phyloP scores from a whole-genome alignment of 2,888 invertebrate genomes.

The Heterodera filipjevi region DNA sequence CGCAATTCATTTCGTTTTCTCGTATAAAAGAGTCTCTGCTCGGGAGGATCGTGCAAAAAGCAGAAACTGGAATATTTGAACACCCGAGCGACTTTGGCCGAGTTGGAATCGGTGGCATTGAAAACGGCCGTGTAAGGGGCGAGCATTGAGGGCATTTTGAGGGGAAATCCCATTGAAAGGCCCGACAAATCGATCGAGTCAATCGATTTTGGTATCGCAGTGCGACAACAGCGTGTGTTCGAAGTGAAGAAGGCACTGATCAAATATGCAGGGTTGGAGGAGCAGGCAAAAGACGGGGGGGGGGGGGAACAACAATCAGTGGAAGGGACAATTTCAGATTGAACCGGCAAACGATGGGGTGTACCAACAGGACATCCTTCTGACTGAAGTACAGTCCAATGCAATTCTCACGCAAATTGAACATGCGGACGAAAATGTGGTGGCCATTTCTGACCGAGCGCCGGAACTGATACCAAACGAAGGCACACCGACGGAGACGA shows the following conservation, averaged over 20 bases:
- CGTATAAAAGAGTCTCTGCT: conserved; percentile 23
- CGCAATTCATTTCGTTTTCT: background rate
- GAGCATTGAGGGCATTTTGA: background rate
- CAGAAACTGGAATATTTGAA: conserved; percentile 42
- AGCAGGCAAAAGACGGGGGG: conserved; percentile 27
- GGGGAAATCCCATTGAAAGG: conserved; percentile 3
- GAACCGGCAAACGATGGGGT: conserved; percentile 59
- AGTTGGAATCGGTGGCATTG: conserved; percentile 43
- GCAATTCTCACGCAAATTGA: conserved; percentile 54
- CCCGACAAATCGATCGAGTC: conserved; percentile 32
- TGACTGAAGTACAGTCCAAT: conserved; percentile 56
- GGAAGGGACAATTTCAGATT: background rate
- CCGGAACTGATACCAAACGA: background rate
- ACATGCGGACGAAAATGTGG: conserved; percentile 11
- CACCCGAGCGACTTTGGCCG: conserved; percentile 45
- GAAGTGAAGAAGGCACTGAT: conserved; percentile 60
- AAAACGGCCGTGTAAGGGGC: background rate
- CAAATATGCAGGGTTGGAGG: conserved; percentile 54
- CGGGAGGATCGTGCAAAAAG: conserved; percentile 32
- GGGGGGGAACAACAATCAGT: background rate
- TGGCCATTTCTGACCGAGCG: conserved; percentile 10
- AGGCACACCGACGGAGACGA: conserved; percentile 7
- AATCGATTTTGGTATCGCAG: conserved; percentile 50
- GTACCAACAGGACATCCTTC: conserved; percentile 59
- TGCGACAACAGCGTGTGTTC: conserved; percentile 54